Base-by-base conservation (phyloP, 1,140 invertebrate genomes). In the Babylonia areolata region DNA sequence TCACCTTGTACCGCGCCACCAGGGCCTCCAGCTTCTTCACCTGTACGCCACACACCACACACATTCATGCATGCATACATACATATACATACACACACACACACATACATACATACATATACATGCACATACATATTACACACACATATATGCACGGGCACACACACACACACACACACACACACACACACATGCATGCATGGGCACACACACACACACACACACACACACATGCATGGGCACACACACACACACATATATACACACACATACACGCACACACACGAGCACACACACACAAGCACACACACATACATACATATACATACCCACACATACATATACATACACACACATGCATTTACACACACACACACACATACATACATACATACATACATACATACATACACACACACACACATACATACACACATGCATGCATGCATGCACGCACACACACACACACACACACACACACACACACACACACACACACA, bases 1-100 rank as follows among this genome's bases (percentile, higher is more conserved):
- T 91, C 5, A 91, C 78, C 85, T 94, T 93, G 90, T 93, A 94
- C 84, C 93, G 93, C 35, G 93, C 93, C 11, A 91, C 87, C 20
- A 93, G 82, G 84, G 92, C 92, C 80, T 93, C 92, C 37, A 94
- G 75, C 85, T 94, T 93, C 35, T 91, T 88, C 15, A 91, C 86
- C 81, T 91, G 85, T 31, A 92, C 71, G 46, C 46, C 46, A 51
- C 46, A 51, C 46, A 51, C 46, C 46, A 51, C 46, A 51, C 46
- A 51, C 46, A 51, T 20, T 11, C 46, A 51, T 20, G 20, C 46
- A 51, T 20, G 46, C 46, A 51, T 20, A 51, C 46, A 51, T 20
- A 51, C 46, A 51, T 20, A 20, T 20, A 51, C 46, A 51, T 20
- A 20, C 46, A 51, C 46, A 51, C 46, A 51, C 46, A 51, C 46